Conservation (phyloP, 2,888 invertebrate species). For the Phorcus lineatus region DNA sequence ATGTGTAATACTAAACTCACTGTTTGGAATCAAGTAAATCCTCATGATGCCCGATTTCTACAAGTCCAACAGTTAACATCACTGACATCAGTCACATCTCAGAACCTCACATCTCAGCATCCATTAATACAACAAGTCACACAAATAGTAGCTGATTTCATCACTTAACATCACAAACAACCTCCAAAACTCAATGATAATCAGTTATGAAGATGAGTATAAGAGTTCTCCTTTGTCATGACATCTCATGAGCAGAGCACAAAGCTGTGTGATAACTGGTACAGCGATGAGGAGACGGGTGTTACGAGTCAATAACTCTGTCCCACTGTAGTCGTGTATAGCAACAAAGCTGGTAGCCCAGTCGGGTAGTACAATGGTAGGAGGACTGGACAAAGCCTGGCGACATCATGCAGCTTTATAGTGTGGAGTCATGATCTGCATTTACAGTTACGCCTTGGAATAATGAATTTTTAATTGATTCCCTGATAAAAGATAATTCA, state of each 20-base stretch:
- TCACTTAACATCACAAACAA: background rate
- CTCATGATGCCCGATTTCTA: background rate
- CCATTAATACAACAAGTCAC: background rate
- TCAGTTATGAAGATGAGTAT: too few relatives aligned
- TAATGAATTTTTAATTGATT: too few relatives aligned
- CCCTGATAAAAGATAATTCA: too few relatives aligned
- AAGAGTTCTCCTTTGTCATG: too few relatives aligned
- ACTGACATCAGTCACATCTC: background rate
- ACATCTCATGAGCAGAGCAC: too few relatives aligned
- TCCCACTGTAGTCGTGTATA: background rate
- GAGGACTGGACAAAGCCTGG: background rate
- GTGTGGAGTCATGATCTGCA: too few relatives aligned
- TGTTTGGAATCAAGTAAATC: background rate
- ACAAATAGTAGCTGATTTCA: background rate
- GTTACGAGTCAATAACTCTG: background rate
- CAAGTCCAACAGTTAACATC: constrained; percentile 6
- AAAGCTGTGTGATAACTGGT: too few relatives aligned
- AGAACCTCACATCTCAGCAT: too few relatives aligned
- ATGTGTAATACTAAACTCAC: background rate
- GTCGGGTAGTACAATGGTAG: background rate
- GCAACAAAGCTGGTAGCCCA: background rate
- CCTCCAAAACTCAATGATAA: background rate
- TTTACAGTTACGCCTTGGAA: too few relatives aligned
- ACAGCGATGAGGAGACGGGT: too few relatives aligned
- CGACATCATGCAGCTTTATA: too few relatives aligned